A percentile compares a stretch with the other conserved stretches of the same genome.
These are phyloP conservation scores for Papilio elwesi DNA, from an alignment of 2,888 invertebrate genomes.

Conservation along the genomic window DNA sequence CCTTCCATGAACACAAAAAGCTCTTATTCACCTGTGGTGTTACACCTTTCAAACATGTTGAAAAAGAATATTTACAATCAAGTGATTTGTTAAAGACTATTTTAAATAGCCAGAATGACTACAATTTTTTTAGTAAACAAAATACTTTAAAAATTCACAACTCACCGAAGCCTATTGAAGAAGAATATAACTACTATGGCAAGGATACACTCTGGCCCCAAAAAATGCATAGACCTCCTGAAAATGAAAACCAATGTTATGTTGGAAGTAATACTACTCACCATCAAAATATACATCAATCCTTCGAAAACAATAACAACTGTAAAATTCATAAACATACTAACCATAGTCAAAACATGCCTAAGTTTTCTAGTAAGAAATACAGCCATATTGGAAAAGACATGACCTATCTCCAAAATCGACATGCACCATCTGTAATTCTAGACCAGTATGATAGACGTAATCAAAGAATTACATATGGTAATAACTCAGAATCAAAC, in stretches of 20 bases:
- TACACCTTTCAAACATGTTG: slow-evolving; percentile 25
- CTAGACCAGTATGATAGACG: not conserved
- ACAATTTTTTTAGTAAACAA: slow-evolving; percentile 2
- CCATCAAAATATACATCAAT: not conserved
- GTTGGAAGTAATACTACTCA: not conserved
- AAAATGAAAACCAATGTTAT: not conserved
- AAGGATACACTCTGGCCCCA: not conserved
- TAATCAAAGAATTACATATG: slow-evolving; percentile 17
- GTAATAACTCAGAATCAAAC: slow-evolving; percentile 13
- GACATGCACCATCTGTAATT: not conserved
- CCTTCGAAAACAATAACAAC: not conserved
- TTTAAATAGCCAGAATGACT: slow-evolving; percentile 49
- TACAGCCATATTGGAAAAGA: not conserved
- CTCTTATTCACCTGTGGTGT: not conserved
- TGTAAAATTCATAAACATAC: not conserved
- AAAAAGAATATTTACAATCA: slow-evolving; percentile 55
- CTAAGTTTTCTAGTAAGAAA: not conserved
- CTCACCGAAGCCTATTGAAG: not conserved
- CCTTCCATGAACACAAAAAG: not conserved
- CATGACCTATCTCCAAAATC: not conserved
- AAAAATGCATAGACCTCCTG: not conserved
- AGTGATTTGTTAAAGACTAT: slow-evolving; percentile 67
- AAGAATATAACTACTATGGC: not conserved
- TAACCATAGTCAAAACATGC: not conserved
- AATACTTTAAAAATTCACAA: not conserved